Percentiles rank a stretch among this genome's conserved stretches.
Evolutionary conservation across 2,888 invertebrate species (phyloP).

Genomic region (Itoplectis maculator): DNA sequence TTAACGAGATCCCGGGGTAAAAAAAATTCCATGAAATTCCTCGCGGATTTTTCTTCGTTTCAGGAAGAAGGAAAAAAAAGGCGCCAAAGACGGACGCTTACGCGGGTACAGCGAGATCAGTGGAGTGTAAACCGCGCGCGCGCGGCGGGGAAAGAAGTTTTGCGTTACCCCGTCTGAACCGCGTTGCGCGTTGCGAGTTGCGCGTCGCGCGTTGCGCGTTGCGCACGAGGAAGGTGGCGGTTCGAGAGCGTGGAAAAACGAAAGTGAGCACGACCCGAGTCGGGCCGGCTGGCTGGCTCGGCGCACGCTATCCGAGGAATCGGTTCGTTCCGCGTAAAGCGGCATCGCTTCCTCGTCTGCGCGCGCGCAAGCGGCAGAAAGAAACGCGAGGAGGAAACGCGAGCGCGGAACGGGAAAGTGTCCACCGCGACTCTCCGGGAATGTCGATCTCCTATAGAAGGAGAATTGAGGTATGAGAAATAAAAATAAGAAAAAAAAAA

Average conservation of each 20-base stretch:
- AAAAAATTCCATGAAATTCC: neutral
- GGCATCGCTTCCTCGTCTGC: conserved; percentile 47
- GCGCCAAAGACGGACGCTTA: neutral
- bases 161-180: conserved; percentile 26
- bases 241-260: conserved; percentile 70
- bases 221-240: conserved; percentile 34
- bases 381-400: conserved; percentile 58
- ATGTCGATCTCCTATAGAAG: conserved; percentile 4
- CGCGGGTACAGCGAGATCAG: conserved; percentile 25
- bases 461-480: neutral
- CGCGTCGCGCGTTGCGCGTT: too few relatives aligned
- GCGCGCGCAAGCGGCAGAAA: conserved; percentile 67
- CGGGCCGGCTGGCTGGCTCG: neutral
- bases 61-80: too few relatives aligned
- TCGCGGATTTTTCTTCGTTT: neutral
- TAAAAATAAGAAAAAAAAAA: conserved; percentile 11
- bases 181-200: conserved; percentile 16
- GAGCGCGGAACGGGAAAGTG: conserved; percentile 62
- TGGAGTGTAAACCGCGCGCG: conserved; percentile 51
- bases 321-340: conserved; percentile 58
- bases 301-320: conserved; percentile 56
- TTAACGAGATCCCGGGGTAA: neutral
- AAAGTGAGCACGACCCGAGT: conserved; percentile 62
- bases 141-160: conserved; percentile 31
- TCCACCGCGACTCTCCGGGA: conserved; percentile 11